phyloP scores from a whole-genome alignment of 2,797 vertebrate genomes.

The Silurus aristotelis region DNA sequence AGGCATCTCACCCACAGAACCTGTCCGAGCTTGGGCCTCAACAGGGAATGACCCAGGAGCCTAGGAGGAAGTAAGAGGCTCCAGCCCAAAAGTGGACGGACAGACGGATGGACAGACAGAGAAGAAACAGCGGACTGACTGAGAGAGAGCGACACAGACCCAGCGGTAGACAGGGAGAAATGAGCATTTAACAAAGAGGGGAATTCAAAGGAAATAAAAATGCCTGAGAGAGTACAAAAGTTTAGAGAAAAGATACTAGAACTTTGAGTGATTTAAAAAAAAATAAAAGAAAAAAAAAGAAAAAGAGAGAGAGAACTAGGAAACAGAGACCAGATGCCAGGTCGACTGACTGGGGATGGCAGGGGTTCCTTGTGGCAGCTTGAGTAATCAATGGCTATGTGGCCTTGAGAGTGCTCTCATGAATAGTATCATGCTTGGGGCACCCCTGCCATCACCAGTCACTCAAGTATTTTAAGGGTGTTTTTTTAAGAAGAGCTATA shows the following conservation, averaged over 20 bases:
- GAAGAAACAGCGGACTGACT: conserved; percentile 61
- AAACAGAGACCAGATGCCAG: conserved; percentile 79
- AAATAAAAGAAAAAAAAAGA: conserved; percentile 48
- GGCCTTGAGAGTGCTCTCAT: conserved; percentile 29
- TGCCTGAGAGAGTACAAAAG: conserved; percentile 58
- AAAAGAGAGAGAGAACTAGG: conserved; percentile 59
- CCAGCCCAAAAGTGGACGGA: conserved; percentile 55
- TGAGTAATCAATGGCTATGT: conserved; percentile 19
- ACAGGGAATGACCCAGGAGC: conserved; percentile 69
- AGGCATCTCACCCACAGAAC: conserved; percentile 66
- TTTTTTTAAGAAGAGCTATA: conserved; percentile 78
- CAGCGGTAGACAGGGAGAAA: conserved; percentile 71
- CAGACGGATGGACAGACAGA: conserved; percentile 64
- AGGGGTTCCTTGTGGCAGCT: conserved; percentile 57
- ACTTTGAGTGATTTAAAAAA: conserved; percentile 61
- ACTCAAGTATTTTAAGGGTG: conserved; percentile 77
- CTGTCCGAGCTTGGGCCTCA: conserved; percentile 73
- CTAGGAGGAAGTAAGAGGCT: conserved; percentile 74
- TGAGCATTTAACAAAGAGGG: conserved; percentile 55
- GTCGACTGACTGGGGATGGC: conserved; percentile 78
- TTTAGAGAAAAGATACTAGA: conserved; percentile 62
- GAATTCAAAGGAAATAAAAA: conserved; percentile 55
- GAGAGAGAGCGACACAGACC: conserved; percentile 74
- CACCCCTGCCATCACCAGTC: conserved; percentile 72
- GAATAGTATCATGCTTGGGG: conserved; percentile 42